A percentile compares a stretch with the other conserved stretches of the same genome.
Evolutionary conservation across 2,113 vertebrate species (phyloP).

Genomic region (Indicator indicator): DNA sequence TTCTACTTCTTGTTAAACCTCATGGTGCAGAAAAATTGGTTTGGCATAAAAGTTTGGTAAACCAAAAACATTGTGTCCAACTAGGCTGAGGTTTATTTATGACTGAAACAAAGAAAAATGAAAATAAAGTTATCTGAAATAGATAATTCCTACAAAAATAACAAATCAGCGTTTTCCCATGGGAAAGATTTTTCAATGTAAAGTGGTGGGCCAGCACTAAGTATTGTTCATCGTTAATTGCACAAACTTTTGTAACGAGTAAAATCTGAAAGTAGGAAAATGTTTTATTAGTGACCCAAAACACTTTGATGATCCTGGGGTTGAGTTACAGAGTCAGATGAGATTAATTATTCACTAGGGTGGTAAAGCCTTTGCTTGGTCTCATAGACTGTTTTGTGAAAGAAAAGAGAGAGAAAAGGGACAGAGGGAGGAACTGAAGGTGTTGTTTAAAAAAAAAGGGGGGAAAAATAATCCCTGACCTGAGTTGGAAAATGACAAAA

Average conservation of each 20-base stretch:
- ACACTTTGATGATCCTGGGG: slow-evolving; percentile 17
- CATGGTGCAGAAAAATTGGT: not conserved
- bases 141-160: not conserved
- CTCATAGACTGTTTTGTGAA: not conserved
- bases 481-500: not conserved
- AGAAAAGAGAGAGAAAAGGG: not conserved
- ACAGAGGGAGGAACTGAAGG: not conserved
- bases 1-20: not conserved
- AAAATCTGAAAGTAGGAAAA: slow-evolving; percentile 51
- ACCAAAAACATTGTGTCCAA: not conserved
- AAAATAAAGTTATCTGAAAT: slow-evolving; percentile 46
- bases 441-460: not conserved
- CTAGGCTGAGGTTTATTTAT: not conserved
- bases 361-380: slow-evolving; percentile 19
- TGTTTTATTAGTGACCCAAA: slow-evolving; percentile 55
- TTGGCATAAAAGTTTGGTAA: not conserved
- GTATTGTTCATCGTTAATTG: slow-evolving; percentile 1
- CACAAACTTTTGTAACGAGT: slow-evolving; percentile 26
- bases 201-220: not conserved
- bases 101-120: slow-evolving; percentile 2
- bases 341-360: slow-evolving; percentile 51
- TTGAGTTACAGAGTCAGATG: slow-evolving; percentile 32
- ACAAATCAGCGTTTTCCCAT: slow-evolving; percentile 14
- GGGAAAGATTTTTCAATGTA: slow-evolving; percentile 16
- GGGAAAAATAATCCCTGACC: not conserved